Base-by-base conservation (phyloP, 1,140 invertebrate species). In the Penaeus japonicus region DNA sequence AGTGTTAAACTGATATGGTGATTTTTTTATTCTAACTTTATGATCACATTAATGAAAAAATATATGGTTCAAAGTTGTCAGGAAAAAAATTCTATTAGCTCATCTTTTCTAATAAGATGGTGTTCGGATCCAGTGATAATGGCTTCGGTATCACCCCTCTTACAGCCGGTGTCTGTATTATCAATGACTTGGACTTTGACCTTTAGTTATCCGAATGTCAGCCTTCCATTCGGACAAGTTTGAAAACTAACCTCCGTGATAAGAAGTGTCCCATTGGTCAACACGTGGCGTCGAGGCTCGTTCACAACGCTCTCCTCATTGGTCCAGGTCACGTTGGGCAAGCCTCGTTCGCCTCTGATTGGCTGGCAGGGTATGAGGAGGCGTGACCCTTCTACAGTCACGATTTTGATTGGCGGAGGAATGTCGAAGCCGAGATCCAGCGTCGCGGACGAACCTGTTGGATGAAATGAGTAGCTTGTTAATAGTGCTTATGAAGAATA, bases 251-350 rank as follows among this genome's bases (percentile, higher is more conserved):
- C 82, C 27, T 65, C 24, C 0, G 22, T 47, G 35, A 84, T 84
- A 39, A 84, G 32, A 2, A 84, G 54, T 30, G 82, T 70, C 20
- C 82, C 82, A 53, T 84, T 84, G 59, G 82, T 22, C 35, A 84
- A 47, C 32, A 84, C 82, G 62, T 84, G 70, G 57, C 82, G 82
- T 18, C 82, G 82, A 22, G 30, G 32, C 5, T 73, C 82, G 15
- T 73, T 70, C 18, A 84, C 59, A 10, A 70, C 18, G 12, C 17
- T 17, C 15, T 39, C 35, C 5, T 84, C n/a, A 27, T 53, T 70
- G 62, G 39, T 65, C 82, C 82, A 84, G n/a, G 62, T 84, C 10
- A 84, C 82, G 59, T 73, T 84, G 22, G 82, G 57, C 18, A 35
- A 32, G 59, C 35, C 62, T 1, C 30, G 5, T 32, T 65, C 62